These are phyloP conservation scores for Chloroceryle inda DNA, from an alignment of 2,797 vertebrate genomes.

Conservation along the genomic window DNA sequence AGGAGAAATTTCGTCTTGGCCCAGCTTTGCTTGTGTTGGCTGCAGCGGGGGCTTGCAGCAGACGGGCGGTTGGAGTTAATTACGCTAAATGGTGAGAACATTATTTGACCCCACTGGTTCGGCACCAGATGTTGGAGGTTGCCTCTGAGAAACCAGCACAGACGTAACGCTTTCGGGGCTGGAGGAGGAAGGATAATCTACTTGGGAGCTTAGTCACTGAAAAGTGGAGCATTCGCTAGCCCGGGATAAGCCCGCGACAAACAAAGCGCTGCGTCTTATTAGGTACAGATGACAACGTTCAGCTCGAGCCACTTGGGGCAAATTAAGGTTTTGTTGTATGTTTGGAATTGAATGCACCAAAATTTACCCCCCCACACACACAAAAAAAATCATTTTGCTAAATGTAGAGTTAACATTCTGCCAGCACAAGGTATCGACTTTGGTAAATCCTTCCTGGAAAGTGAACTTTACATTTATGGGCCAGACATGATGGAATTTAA, in stretches of 20 bases:
- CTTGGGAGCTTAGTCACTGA: not conserved
- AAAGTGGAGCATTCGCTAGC: not conserved
- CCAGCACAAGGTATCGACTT: conserved; percentile 59
- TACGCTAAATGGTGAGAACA: conserved; percentile 90
- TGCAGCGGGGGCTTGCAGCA: conserved; percentile 78
- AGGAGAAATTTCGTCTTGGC: conserved; percentile 89
- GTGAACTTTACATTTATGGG: conserved; percentile 73
- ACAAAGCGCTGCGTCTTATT: not conserved
- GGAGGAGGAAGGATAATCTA: conserved; percentile 9
- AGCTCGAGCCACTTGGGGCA: not conserved
- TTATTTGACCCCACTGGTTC: conserved; percentile 89
- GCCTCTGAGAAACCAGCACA: conserved; percentile 73
- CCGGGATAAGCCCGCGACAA: conserved; percentile 12
- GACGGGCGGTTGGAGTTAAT: conserved; percentile 86
- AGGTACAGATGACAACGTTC: conserved; percentile 41
- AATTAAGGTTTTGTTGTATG: not conserved
- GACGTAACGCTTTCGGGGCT: conserved; percentile 59
- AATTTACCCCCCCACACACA: not conserved
- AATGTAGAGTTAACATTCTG: not conserved
- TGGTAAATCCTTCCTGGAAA: conserved; percentile 77
- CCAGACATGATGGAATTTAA: conserved; percentile 74
- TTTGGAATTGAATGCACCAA: not conserved
- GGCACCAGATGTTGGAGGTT: conserved; percentile 79
- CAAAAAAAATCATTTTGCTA: conserved; percentile 13
- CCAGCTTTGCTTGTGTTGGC: conserved; percentile 89